Evolutionary conservation across 2,888 invertebrate genomes (phyloP).

Genomic region (Pinctada fucata): DNA sequence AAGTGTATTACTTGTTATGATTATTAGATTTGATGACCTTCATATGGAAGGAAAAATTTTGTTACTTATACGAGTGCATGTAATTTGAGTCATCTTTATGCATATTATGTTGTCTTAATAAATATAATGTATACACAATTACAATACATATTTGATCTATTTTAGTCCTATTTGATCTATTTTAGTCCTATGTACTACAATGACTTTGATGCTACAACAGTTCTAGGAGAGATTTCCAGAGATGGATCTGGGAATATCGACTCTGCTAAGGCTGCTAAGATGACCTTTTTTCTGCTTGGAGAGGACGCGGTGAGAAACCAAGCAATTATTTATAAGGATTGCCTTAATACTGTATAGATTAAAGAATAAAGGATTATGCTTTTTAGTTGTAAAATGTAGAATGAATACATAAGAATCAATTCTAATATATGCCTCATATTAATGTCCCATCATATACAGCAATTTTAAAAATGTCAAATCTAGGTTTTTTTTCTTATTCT

Average conservation of each 20-base stretch:
- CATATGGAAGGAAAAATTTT: no score
- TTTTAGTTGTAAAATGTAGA: background rate
- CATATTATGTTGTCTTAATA: no score
- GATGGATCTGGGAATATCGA: constrained; percentile 52
- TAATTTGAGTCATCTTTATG: no score
- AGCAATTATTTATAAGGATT: background rate
- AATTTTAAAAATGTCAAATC: no score
- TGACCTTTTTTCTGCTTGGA: constrained; percentile 58
- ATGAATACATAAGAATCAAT: background rate
- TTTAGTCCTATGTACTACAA: constrained; percentile 60
- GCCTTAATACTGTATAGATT: background rate
- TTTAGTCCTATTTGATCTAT: constrained; percentile 2
- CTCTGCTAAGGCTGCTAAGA: constrained; percentile 57
- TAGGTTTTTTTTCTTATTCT: no score
- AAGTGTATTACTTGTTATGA: no score
- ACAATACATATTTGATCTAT: no score
- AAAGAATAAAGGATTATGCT: background rate
- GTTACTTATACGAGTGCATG: no score
- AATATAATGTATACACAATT: no score
- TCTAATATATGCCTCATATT: no score
- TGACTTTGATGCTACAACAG: constrained; percentile 51
- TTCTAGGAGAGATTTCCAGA: constrained; percentile 51
- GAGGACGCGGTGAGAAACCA: constrained; percentile 47
- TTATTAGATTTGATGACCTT: no score
- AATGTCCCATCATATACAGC: no score